Percentiles rank a stretch among this genome's conserved stretches.
Conservation (phyloP, 1,140 invertebrate species). For the Polypedilum vanderplanki region DNA sequence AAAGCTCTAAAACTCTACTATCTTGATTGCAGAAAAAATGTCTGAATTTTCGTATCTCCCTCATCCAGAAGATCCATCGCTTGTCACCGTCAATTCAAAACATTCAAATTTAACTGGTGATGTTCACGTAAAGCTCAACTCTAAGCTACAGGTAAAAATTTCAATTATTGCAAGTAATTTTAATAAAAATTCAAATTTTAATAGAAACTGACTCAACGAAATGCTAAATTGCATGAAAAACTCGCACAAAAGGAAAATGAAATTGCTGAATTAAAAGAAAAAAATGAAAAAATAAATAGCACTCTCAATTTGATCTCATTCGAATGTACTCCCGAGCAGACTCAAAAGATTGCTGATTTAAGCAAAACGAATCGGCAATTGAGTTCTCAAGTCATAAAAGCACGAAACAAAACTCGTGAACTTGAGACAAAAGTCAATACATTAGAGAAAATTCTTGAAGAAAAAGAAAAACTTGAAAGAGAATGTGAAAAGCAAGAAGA, state of each 20-base stretch:
- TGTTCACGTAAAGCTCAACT: neutral
- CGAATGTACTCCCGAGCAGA: neutral
- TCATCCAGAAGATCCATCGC: slow-evolving; percentile 14
- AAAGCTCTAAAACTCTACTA: too few relatives aligned
- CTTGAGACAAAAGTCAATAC: slow-evolving; percentile 45
- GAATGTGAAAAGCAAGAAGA: slow-evolving; percentile 41
- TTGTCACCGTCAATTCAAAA: neutral
- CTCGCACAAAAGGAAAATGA: neutral
- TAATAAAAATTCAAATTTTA: neutral
- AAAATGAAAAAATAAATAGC: neutral
- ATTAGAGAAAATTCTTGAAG: slow-evolving; percentile 40
- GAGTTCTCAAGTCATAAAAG: slow-evolving; percentile 47
- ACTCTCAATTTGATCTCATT: neutral
- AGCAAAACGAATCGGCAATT: slow-evolving; percentile 52
- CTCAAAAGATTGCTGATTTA: slow-evolving; percentile 48
- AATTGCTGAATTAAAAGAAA: neutral
- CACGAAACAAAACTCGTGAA: slow-evolving; percentile 45
- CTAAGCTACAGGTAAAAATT: neutral
- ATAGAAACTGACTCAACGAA: neutral
- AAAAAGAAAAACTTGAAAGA: slow-evolving; percentile 41
- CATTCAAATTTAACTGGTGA: neutral
- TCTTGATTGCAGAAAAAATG: neutral
- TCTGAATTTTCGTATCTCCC: neutral
- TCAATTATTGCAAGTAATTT: neutral
- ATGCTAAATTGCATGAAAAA: neutral